Evolutionary conservation across 2,888 invertebrate genomes (phyloP).

Genomic region (Eilema depressum): DNA sequence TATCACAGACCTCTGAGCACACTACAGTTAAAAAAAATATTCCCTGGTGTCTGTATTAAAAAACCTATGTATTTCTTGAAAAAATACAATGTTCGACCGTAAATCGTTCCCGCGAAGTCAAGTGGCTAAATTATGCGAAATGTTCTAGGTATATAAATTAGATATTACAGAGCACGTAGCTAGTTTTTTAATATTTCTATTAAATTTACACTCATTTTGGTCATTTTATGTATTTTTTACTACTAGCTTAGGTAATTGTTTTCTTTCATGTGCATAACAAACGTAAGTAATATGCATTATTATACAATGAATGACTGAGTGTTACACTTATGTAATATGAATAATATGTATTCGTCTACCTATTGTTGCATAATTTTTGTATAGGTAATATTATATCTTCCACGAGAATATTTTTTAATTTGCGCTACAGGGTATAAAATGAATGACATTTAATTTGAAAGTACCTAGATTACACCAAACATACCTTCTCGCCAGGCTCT

Average conservation of each 20-base stretch:
- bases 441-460: neutral
- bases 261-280: neutral
- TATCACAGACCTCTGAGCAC: neutral
- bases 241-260: neutral
- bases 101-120: neutral
- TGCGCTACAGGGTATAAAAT: neutral
- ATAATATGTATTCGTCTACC: slow-evolving; percentile 1
- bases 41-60: neutral
- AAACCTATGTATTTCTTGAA: no score
- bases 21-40: neutral
- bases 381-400: neutral
- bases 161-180: no score
- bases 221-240: no score
- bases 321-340: slow-evolving; percentile 14
- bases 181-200: neutral
- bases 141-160: neutral
- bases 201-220: no score
- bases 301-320: slow-evolving; percentile 8
- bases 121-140: neutral
- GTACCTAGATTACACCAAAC: no score
- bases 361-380: slow-evolving; percentile 1
- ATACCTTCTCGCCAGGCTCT: no score
- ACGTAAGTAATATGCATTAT: slow-evolving; percentile 1
- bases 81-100: neutral
- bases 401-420: neutral